phyloP scores from a whole-genome alignment of 2,113 vertebrate species.

The Aptenodytes forsteri region DNA sequence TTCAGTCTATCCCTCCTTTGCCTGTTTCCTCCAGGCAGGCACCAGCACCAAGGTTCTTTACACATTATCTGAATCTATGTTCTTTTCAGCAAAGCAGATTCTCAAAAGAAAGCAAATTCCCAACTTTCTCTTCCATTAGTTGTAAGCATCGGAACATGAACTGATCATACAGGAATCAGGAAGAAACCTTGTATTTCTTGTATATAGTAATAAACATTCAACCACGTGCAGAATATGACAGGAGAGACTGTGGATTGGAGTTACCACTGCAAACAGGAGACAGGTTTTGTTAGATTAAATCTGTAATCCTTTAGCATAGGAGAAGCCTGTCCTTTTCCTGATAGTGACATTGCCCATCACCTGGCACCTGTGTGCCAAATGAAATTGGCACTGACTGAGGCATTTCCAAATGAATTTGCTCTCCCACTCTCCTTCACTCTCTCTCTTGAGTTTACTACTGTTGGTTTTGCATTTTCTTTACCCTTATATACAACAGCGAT shows the following conservation, averaged over 20 bases:
- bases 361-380: not conserved
- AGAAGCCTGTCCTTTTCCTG: not conserved
- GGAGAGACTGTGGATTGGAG: not conserved
- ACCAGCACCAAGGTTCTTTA: not conserved
- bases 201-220: not conserved
- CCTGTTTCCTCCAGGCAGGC: not conserved
- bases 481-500: not conserved
- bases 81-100: not conserved
- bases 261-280: not conserved
- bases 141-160: not conserved
- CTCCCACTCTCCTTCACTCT: not conserved
- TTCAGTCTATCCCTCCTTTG: not conserved
- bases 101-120: not conserved
- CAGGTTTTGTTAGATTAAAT: not conserved
- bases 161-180: not conserved
- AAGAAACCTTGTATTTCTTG: not conserved
- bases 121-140: not conserved
- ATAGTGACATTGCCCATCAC: not conserved
- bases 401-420: not conserved
- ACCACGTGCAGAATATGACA: not conserved
- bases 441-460: not conserved
- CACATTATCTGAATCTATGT: not conserved
- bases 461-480: not conserved
- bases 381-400: not conserved
- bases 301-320: not conserved